Evolutionary conservation across 2,888 invertebrate species (phyloP).

Genomic region (Eulithis testata): DNA sequence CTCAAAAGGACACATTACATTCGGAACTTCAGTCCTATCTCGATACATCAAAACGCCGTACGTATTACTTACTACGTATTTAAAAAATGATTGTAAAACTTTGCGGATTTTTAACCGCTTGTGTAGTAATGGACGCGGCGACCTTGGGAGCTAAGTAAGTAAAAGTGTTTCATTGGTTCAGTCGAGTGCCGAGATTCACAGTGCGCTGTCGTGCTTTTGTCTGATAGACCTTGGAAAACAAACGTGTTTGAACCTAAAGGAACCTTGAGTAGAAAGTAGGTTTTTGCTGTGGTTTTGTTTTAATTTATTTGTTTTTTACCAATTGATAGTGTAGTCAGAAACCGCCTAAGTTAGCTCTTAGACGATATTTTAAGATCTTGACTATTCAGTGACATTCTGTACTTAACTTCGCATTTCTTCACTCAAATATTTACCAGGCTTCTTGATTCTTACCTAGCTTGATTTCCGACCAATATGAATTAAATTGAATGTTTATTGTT

Average conservation of each 20-base stretch:
- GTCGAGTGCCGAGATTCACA: conserved; percentile 23
- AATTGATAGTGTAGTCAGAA: too few relatives aligned
- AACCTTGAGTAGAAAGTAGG: conserved; percentile 12
- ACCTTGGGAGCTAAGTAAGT: conserved; percentile 49
- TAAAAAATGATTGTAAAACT: conserved; percentile 15
- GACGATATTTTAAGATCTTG: too few relatives aligned
- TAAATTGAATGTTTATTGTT: neutral
- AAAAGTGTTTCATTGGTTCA: conserved; percentile 30
- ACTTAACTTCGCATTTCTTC: neutral
- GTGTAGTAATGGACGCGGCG: conserved; percentile 46
- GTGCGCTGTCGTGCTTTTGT: conserved; percentile 46
- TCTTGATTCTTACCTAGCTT: too few relatives aligned
- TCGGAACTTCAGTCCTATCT: conserved; percentile 11
- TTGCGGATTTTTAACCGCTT: conserved; percentile 24
- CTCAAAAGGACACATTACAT: neutral
- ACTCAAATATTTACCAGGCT: neutral
- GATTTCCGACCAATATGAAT: neutral
- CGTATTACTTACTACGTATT: conserved; percentile 11
- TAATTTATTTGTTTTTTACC: too few relatives aligned
- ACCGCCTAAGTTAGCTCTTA: too few relatives aligned
- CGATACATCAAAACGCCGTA: conserved; percentile 10
- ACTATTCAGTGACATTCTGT: too few relatives aligned
- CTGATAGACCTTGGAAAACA: conserved; percentile 9
- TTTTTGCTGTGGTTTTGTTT: neutral
- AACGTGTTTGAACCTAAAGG: conserved; percentile 8